Conservation (phyloP, 2,797 vertebrate genomes). For the Manis pentadactyla region DNA sequence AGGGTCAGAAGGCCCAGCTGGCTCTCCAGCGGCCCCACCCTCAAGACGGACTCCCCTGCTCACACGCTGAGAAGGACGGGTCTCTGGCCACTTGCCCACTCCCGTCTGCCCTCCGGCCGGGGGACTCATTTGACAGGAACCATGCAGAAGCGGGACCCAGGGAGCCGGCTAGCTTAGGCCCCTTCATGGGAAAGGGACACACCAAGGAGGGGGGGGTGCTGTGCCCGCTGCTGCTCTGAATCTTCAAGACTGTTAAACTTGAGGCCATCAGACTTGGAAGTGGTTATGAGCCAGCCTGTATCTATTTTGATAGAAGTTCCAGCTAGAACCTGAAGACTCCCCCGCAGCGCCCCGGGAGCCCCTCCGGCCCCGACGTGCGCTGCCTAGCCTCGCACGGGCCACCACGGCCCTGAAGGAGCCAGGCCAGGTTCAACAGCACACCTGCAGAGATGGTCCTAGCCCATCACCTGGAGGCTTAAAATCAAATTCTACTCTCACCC, state of each 20-base stretch:
- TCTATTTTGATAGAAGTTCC: neutral
- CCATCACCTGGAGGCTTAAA: neutral
- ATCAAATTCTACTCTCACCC: neutral
- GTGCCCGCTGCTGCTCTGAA: neutral
- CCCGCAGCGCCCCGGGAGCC: rapidly evolving
- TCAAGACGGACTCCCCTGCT: rapidly evolving
- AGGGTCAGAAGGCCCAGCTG: neutral
- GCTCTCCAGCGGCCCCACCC: neutral
- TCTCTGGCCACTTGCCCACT: too few species aligned
- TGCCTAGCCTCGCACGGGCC: neutral
- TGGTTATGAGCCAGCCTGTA: rapidly evolving
- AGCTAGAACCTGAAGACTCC: neutral
- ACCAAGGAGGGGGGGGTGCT: rapidly evolving
- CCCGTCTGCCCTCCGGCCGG: neutral
- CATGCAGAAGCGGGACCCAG: rapidly evolving
- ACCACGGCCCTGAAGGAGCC: neutral
- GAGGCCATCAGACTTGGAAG: neutral
- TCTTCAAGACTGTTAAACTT: neutral
- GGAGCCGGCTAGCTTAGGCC: neutral
- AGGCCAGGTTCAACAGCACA: neutral
- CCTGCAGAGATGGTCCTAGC: neutral
- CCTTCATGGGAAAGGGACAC: neutral
- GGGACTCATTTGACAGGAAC: neutral
- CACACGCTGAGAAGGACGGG: too few species aligned
- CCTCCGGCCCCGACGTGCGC: too few species aligned